Evolutionary conservation across 2,113 vertebrate genomes (phyloP), one percentile per base, ranked within the genome.

Genomic region (Oncorhynchus clarkii): DNA sequence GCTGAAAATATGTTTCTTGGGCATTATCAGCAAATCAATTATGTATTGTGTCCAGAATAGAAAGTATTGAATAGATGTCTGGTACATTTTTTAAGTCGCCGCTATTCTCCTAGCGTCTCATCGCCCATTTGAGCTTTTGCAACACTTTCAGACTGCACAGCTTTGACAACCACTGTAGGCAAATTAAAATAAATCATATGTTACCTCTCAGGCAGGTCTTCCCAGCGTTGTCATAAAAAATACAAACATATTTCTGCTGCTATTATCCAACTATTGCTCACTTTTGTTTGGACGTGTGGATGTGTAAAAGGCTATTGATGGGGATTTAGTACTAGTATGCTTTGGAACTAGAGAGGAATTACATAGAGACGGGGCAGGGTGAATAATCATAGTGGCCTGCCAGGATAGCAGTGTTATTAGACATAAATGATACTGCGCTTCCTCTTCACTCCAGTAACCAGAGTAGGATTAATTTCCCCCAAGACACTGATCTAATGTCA

Each of bases 361-460:
- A 45, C 39, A 45, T 45, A 45, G 39, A 45, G 39, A 45, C 8
- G 39, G 70, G 67, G 67, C 70, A 51, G 76, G 81, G 75, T 82
- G 80, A 89, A 88, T 88, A 84, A 80, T 88, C 84, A 84, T 86
- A 79, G 34, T 68, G 68, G 22, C 45, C 57, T 57, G 80, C 67
- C 80, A 81, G 85, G 77, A 34, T 79, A 81, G 86, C 75, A 81
- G 86, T 87, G 75, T 90, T 89, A 91, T 86, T 90, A 87, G 78
- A 69, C 66, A 85, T 80, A 91, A 91, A 79, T 71, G 80, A 89
- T 91, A 89, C 80, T 31, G 76, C 79, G 89, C 78, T 84, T 84
- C 92, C 86, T 90, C 87, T 88, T 91, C 91, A 89, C 87, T 74
- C 76, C 18, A 4, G 39, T 45, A 45, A 45, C 39, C 39, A 45